Conservation (phyloP, 2,888 invertebrate species). For the Mythimna vitellina region DNA sequence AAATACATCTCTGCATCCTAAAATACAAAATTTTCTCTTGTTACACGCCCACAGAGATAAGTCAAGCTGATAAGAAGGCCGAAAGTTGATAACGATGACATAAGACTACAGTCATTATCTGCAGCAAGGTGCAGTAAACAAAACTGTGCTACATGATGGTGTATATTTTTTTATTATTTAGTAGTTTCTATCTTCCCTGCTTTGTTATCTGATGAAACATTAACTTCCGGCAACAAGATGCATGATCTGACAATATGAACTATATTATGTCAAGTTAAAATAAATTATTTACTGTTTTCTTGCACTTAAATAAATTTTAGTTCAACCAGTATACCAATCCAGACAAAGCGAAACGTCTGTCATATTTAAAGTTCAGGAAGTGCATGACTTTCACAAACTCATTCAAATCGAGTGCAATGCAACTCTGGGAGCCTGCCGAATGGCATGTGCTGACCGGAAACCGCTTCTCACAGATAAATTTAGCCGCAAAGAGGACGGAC, state of each 20-base stretch:
- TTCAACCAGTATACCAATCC: background rate
- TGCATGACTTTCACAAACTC: constrained; percentile 73
- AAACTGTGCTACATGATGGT: constrained; percentile 10
- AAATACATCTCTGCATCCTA: constrained; percentile 6
- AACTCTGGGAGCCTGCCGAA: constrained; percentile 67
- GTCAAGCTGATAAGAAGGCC: constrained; percentile 44
- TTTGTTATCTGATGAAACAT: constrained; percentile 17
- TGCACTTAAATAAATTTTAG: background rate
- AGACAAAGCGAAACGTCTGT: constrained; percentile 15
- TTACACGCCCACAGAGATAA: constrained; percentile 38
- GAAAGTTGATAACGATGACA: constrained; percentile 55
- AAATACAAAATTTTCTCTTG: constrained; percentile 24
- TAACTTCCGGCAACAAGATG: constrained; percentile 13
- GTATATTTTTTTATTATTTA: background rate
- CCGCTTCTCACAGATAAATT: constrained; percentile 84
- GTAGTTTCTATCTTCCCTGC: background rate
- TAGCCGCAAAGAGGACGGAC: constrained; percentile 81
- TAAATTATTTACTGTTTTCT: background rate
- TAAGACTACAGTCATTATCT: constrained; percentile 43
- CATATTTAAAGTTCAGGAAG: constrained; percentile 64
- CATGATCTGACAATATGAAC: background rate
- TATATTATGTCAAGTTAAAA: background rate
- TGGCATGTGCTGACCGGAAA: constrained; percentile 83
- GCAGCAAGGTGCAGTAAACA: constrained; percentile 54
- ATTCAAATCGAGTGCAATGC: constrained; percentile 75